Percentiles rank a stretch among this genome's conserved stretches.
These are phyloP conservation scores for Myotis daubentonii DNA, from an alignment of 2,797 vertebrate genomes.

Conservation along the genomic window DNA sequence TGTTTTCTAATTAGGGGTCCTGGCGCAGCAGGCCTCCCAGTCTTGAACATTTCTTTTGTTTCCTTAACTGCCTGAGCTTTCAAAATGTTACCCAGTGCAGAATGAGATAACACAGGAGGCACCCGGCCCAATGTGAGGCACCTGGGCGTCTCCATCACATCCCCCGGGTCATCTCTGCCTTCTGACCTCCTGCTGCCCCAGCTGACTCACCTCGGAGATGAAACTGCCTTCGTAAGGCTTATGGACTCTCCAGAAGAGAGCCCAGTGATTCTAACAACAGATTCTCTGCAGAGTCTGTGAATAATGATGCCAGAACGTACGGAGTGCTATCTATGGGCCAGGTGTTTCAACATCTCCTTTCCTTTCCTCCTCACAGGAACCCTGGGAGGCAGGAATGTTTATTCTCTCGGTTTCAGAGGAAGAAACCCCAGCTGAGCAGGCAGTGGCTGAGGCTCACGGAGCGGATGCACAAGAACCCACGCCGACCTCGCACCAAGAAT, in stretches of 20 bases:
- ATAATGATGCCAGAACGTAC: background rate
- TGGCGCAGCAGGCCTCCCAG: background rate
- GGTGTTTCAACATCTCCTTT: background rate
- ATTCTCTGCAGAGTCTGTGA: background rate
- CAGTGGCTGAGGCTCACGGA: background rate
- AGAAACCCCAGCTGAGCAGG: background rate
- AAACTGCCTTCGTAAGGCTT: background rate
- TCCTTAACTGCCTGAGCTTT: background rate
- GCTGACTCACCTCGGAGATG: background rate
- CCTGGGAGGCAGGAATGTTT: background rate
- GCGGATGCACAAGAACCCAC: background rate
- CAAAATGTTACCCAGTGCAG: background rate
- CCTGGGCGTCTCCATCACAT: fast-evolving
- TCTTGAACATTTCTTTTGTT: constrained; percentile 20
- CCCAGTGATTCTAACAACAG: background rate
- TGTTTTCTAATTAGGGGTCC: constrained; percentile 61
- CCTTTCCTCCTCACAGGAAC: background rate
- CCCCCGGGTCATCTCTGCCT: background rate
- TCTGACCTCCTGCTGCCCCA: background rate
- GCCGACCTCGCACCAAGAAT: fast-evolving
- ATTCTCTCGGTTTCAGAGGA: background rate
- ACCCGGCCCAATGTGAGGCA: background rate
- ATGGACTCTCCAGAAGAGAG: background rate
- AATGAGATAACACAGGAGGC: background rate
- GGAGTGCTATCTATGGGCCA: background rate